A percentile compares a stretch with the other conserved stretches of the same genome.
These are phyloP conservation scores for Gallirallus australis DNA, from an alignment of 2,797 vertebrate genomes.

Conservation along the genomic window DNA sequence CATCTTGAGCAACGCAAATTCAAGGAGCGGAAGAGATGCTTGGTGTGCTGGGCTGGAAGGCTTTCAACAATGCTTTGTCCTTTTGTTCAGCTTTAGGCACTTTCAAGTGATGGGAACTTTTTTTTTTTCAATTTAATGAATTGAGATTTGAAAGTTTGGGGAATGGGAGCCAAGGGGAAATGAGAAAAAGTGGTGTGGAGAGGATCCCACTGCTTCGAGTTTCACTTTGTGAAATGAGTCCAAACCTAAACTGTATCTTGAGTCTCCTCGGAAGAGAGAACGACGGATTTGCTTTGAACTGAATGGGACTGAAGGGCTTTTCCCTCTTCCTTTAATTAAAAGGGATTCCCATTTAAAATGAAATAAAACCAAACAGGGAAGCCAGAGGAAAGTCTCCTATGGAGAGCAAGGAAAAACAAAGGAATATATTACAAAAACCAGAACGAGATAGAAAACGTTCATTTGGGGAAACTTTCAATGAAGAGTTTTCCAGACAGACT, in stretches of 20 bases:
- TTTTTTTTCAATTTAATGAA: background rate
- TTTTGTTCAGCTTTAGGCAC: background rate
- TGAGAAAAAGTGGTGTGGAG: background rate
- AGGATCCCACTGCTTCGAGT: background rate
- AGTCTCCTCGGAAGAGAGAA: constrained; percentile 4
- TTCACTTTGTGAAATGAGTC: background rate
- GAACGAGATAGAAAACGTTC: background rate
- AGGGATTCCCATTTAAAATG: constrained; percentile 11
- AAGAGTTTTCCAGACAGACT: background rate
- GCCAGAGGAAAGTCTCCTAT: background rate
- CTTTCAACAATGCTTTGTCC: background rate
- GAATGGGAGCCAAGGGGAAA: background rate
- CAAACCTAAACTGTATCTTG: constrained; percentile 11
- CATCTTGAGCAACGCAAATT: rapidly evolving
- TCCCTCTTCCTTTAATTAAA: constrained; percentile 46
- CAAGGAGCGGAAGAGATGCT: background rate
- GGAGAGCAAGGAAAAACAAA: background rate
- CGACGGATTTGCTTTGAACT: constrained; percentile 8
- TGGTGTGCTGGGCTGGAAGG: background rate
- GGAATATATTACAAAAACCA: background rate
- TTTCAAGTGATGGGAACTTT: background rate
- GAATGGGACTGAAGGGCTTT: constrained; percentile 52
- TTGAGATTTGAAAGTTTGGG: background rate
- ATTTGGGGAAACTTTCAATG: background rate
- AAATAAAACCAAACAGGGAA: background rate